Evolutionary conservation across 2,113 vertebrate species (phyloP).

Genomic region (Kryptolebias marmoratus): DNA sequence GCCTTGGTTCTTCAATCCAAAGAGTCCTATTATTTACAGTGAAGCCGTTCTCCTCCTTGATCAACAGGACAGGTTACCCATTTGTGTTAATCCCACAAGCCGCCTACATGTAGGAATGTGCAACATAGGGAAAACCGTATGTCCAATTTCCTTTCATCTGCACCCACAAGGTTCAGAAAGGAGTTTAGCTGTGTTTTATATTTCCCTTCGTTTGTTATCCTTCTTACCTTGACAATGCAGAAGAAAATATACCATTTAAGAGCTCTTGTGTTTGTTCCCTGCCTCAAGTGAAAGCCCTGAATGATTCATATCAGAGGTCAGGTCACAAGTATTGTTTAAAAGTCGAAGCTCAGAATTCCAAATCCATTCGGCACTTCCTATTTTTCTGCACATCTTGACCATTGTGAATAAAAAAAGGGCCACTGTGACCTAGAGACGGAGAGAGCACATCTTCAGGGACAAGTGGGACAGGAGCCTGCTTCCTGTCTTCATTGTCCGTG

Average conservation of each 20-base stretch:
- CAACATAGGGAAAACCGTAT: constrained; percentile 57
- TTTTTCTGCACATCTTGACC: constrained; percentile 55
- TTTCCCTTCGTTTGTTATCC: constrained; percentile 32
- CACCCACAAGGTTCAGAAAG: constrained; percentile 14
- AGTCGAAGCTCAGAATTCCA: constrained; percentile 39
- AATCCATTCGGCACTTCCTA: constrained; percentile 49
- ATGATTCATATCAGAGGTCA: constrained; percentile 62
- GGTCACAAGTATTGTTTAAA: constrained; percentile 68
- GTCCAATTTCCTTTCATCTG: constrained; percentile 47
- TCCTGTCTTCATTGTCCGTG: constrained; percentile 73
- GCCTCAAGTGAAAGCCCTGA: constrained; percentile 25
- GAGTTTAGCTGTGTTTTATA: constrained; percentile 34
- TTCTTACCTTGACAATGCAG: constrained; percentile 5
- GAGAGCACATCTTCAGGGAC: constrained; percentile 50
- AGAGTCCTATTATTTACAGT: constrained; percentile 59
- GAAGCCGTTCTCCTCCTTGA: constrained; percentile 47
- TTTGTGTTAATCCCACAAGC: constrained; percentile 59
- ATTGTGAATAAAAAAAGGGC: constrained; percentile 45
- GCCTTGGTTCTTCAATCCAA: constrained; percentile 47
- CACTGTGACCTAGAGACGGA: not conserved
- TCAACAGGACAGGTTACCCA: constrained; percentile 65
- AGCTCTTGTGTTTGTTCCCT: constrained; percentile 53
- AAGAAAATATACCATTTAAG: constrained; percentile 31
- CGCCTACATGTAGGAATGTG: constrained; percentile 65
- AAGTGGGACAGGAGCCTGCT: constrained; percentile 34